Base-by-base conservation (phyloP, 1,140 invertebrate species). In the Campodea augens region DNA sequence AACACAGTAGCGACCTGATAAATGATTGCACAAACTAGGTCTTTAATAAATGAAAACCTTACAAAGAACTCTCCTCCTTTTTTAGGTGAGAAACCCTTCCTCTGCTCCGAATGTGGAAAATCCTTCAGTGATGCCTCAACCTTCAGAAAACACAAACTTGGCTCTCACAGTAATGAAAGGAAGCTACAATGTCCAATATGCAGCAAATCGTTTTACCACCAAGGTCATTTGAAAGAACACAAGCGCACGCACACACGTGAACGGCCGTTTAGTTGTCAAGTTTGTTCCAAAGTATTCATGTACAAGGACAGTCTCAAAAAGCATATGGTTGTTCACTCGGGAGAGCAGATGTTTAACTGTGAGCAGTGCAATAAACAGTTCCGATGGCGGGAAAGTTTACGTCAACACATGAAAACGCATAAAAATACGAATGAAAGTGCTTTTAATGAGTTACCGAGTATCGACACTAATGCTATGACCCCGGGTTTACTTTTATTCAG, bases 311-410 rank as follows among this genome's bases (percentile, higher is more conserved):
- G 39, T 24, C 53, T 71, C 2, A 58, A 68, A 37, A 69, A 69
- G 5, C 70, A 72, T 52, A 64, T 70, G 38, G 55, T 69, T 38
- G 62, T 66, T 44, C 70, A 72, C 51, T 71, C 69, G n/a, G 70
- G 69, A 5, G 67, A 71, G 47, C 65, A 67, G 51, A 69, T 68
- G 0, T 69, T 66, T 45, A 65, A 67, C 53, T 69, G 67, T 49
- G 59, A 60, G 51, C 66, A 62, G 46, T 70, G 68, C 46, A 46
- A 53, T 38, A 54, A 67, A 41, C 49, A 43, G 3, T 45, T 45
- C 29, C 38, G 25, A 5, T 36, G 29, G 29, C 13, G 43, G 29
- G 39, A 41, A 13, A 41, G 39, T 41, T 21, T 41, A 2, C 15
- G 22, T n/a, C 39, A 41, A 20, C 39, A 41, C 15, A 2, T 5